Base-by-base conservation (phyloP, 1,140 invertebrate species). In the Drosophila aff. region DNA sequence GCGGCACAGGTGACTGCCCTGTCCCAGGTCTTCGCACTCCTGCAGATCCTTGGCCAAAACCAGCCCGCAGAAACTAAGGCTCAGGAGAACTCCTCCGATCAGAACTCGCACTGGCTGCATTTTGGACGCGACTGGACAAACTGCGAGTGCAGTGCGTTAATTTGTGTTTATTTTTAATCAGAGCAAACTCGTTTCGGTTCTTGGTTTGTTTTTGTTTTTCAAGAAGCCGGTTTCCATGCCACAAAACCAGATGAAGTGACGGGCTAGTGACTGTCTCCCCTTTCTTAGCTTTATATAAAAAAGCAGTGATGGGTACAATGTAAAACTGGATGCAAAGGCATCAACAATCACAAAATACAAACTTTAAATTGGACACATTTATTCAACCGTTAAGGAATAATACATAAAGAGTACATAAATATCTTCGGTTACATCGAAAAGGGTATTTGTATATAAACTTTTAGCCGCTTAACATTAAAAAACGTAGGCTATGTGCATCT, bases 1-100 rank as follows among this genome's bases (percentile, higher is more conserved):
- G 6, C 76, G 72, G n/a, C 83, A 87, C 1, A 82, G 43, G 41
- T 74, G 62, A 16, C 5, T 69, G 2, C 58, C 36, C 1, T 50
- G n/a, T 15, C 26, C 38, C 4, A 71, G 15, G 6, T 80, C 52
- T n/a, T 87, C 83, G 31, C 83, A 86, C 64, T 87, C 83, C 33
- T 68, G 67, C 7, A 80, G 26, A 63, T 77, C 83, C 74, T 87
- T 87, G 10, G 72, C n/a, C 0, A n/a, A 4, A 9, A 71, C 36
- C 10, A 49, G 23, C 1, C 4, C 13, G 18, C 7, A 44, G 18
- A 33, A 31, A 21, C 44, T 9, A 18, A 16, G 15, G 18, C 15
- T 1, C 1, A 71, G 38, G 9, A 74, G 52, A 16, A 50, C 9
- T 16, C 26, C 18, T 13, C n/a, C 18, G 23, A 76, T 3, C 50